Conservation (phyloP, 2,113 vertebrate species). For the Bufo bufo region DNA sequence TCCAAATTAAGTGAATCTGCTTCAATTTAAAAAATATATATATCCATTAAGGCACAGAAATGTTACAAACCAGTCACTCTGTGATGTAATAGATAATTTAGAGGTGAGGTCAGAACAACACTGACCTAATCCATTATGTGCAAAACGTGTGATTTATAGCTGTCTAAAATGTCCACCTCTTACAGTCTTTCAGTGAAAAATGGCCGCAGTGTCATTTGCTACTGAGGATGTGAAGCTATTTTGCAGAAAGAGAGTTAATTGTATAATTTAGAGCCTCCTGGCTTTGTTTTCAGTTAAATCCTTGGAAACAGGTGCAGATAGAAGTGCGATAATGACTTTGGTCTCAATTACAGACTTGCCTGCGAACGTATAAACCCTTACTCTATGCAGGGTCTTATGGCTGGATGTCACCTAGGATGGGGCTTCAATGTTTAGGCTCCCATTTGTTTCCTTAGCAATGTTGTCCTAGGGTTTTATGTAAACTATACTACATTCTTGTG, state of each 20-base stretch:
- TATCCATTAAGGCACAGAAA: constrained; percentile 1
- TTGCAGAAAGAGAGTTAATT: not conserved
- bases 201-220: constrained; percentile 34
- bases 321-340: not conserved
- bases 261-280: not conserved
- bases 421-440: not conserved
- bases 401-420: not conserved
- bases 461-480: not conserved
- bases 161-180: not conserved
- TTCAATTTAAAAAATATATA: not conserved
- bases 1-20: not conserved
- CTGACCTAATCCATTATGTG: constrained; percentile 35
- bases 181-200: constrained; percentile 11
- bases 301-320: constrained; percentile 14
- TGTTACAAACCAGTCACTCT: not conserved
- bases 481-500: not conserved
- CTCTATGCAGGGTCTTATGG: not conserved
- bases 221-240: not conserved
- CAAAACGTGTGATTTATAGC: constrained; percentile 30
- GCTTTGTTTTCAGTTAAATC: constrained; percentile 18
- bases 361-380: not conserved
- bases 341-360: not conserved
- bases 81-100: constrained; percentile 21
- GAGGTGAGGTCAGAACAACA: constrained; percentile 36
- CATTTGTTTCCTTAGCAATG: not conserved